phyloP scores from a whole-genome alignment of 1,140 invertebrate genomes.

The Drosophila ironensis region DNA sequence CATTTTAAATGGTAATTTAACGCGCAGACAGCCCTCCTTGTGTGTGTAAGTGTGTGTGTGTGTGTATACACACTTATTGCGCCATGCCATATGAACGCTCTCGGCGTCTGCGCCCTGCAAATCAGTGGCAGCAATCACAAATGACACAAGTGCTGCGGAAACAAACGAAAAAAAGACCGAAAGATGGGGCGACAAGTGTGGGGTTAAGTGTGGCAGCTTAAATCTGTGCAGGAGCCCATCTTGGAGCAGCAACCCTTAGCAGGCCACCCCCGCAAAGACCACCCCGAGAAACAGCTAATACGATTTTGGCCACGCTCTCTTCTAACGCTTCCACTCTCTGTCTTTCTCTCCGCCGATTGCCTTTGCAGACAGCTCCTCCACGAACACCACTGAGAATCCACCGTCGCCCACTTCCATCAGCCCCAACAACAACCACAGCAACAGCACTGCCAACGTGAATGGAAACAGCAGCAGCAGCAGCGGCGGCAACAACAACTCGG shows the following conservation, averaged over 20 bases:
- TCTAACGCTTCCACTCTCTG: slow-evolving; percentile 57
- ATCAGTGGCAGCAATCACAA: slow-evolving; percentile 31
- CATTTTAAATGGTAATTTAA: slow-evolving; percentile 81
- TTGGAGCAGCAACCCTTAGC: slow-evolving; percentile 62
- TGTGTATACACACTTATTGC: not conserved
- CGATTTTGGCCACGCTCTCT: slow-evolving; percentile 31
- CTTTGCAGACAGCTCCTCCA: slow-evolving; percentile 87
- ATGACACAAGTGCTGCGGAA: slow-evolving; percentile 11
- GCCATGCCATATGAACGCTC: slow-evolving; percentile 29
- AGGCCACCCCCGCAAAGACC: slow-evolving; percentile 3
- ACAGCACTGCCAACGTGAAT: slow-evolving; percentile 50
- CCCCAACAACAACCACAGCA: slow-evolving; percentile 55
- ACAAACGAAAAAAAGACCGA: slow-evolving; percentile 24
- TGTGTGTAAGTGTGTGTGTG: not conserved
- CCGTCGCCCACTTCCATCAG: slow-evolving; percentile 80
- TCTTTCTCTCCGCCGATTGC: slow-evolving; percentile 71
- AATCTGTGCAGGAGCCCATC: slow-evolving; percentile 53
- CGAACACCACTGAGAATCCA: slow-evolving; percentile 82
- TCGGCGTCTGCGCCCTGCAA: slow-evolving; percentile 64
- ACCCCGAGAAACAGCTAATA: slow-evolving; percentile 61
- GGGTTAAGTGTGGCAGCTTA: slow-evolving; percentile 78
- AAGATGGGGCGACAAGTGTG: slow-evolving; percentile 68
- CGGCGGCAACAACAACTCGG: slow-evolving; percentile 76
- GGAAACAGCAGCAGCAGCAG: slow-evolving; percentile 60
- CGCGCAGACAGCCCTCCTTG: slow-evolving; percentile 32